Conservation (phyloP, 2,888 invertebrate genomes). For the Dicyrtoma fusca region DNA sequence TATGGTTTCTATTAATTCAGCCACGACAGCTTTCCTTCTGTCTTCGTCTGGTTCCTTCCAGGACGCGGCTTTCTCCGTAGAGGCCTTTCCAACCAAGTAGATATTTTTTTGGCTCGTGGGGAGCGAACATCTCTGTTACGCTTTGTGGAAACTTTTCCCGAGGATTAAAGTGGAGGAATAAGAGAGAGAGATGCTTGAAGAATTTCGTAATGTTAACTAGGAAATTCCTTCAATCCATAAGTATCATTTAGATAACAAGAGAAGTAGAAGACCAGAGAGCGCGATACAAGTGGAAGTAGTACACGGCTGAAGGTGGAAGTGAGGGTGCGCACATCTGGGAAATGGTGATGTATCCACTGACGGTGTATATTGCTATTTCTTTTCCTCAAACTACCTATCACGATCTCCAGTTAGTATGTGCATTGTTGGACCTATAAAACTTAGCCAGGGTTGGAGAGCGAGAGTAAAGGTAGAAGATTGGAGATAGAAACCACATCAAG, state of each 20-base stretch:
- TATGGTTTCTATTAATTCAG: conserved; percentile 45
- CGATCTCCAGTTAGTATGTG: too few relatives aligned
- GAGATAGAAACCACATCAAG: conserved; percentile 1
- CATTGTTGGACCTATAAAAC: too few relatives aligned
- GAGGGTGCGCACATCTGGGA: too few relatives aligned
- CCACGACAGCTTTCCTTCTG: conserved; percentile 20
- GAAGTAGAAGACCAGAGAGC: not conserved
- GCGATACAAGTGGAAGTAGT: too few relatives aligned
- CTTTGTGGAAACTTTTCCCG: conserved; percentile 7
- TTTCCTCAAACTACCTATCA: too few relatives aligned
- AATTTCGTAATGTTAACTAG: conserved; percentile 17
- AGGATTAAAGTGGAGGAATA: conserved; percentile 26
- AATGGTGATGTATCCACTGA: too few relatives aligned
- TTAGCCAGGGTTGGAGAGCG: too few relatives aligned
- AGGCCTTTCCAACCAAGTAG: too few relatives aligned
- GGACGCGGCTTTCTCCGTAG: too few relatives aligned
- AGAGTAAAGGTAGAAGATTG: too few relatives aligned
- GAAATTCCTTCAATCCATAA: conserved; percentile 30
- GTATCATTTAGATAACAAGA: conserved; percentile 35
- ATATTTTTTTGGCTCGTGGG: conserved; percentile 22
- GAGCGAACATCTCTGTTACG: conserved; percentile 16
- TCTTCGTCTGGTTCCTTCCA: not conserved
- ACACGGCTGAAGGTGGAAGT: too few relatives aligned
- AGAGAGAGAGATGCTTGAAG: conserved; percentile 10
- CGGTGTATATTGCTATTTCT: too few relatives aligned